phyloP scores from a whole-genome alignment of 2,113 vertebrate species.

The Planiliza haematocheilus region DNA sequence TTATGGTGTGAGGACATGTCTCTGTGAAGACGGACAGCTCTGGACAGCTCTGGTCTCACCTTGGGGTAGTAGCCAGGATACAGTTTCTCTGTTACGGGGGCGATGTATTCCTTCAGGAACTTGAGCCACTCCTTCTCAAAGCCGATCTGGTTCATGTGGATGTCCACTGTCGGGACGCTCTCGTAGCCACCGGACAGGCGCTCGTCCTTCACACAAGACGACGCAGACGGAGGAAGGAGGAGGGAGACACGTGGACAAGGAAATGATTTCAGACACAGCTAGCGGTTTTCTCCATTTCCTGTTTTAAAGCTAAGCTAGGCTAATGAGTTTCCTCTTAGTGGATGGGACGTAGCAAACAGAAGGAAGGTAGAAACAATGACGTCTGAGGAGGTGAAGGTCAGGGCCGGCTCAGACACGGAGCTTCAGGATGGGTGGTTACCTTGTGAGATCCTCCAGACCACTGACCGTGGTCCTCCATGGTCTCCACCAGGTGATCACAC shows the following conservation, averaged over 20 bases:
- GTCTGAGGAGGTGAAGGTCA: too few relatives aligned
- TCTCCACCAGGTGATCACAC: slow-evolving; percentile 82
- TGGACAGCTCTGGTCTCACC: slow-evolving; percentile 72
- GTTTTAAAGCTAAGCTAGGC: too few relatives aligned
- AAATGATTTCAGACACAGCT: background rate
- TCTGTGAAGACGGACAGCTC: too few relatives aligned
- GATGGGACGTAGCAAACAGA: too few relatives aligned
- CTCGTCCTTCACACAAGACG: slow-evolving; percentile 87
- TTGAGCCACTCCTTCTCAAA: slow-evolving; percentile 92
- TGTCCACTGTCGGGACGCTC: slow-evolving; percentile 91
- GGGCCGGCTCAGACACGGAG: too few relatives aligned
- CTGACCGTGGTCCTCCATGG: slow-evolving; percentile 83
- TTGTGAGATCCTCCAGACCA: slow-evolving; percentile 87
- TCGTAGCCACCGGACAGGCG: slow-evolving; percentile 90
- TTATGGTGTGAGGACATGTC: too few relatives aligned
- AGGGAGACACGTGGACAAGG: too few relatives aligned
- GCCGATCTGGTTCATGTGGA: slow-evolving; percentile 91
- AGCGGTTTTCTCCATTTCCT: too few relatives aligned
- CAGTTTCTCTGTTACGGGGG: slow-evolving; percentile 87
- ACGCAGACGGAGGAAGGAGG: rapidly evolving
- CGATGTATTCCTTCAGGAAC: slow-evolving; percentile 87
- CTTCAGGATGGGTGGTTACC: slow-evolving; percentile 48
- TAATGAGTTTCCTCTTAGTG: too few relatives aligned
- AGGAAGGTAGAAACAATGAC: too few relatives aligned
- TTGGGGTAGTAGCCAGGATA: slow-evolving; percentile 91